Evolutionary conservation across 2,797 vertebrate species (phyloP).

Genomic region (Merluccius polli): DNA sequence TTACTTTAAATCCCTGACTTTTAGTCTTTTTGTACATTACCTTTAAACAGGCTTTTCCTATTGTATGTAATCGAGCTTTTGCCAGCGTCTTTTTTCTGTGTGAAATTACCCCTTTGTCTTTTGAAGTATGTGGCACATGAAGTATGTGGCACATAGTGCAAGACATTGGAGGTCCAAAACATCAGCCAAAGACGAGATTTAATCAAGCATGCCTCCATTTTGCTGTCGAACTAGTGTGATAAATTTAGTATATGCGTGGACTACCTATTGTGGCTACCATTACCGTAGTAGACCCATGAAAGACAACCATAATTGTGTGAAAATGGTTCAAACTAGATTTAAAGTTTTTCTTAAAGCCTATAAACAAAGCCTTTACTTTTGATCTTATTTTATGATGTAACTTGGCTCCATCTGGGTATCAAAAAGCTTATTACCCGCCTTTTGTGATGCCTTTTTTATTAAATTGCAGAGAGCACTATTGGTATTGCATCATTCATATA

Average conservation of each 20-base stretch:
- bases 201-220: background rate
- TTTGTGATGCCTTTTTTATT: background rate
- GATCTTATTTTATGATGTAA: background rate
- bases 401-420: background rate
- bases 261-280: background rate
- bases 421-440: background rate
- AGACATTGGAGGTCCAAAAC: background rate
- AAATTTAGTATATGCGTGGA: background rate
- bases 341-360: background rate
- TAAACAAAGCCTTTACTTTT: background rate
- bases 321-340: background rate
- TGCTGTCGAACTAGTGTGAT: background rate
- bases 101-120: background rate
- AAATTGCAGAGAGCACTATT: slow-evolving; percentile 1
- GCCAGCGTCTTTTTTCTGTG: background rate
- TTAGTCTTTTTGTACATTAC: background rate
- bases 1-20: too few species aligned
- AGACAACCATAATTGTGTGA: background rate
- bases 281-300: background rate
- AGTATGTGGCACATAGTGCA: background rate
- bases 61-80: background rate
- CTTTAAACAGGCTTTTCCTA: background rate
- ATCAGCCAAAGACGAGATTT: background rate
- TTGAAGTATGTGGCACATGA: background rate
- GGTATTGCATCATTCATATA: background rate